Evolutionary conservation across 2,888 invertebrate species (phyloP), one percentile per base, ranked within the genome.

Genomic region (Agrochola circellaris): DNA sequence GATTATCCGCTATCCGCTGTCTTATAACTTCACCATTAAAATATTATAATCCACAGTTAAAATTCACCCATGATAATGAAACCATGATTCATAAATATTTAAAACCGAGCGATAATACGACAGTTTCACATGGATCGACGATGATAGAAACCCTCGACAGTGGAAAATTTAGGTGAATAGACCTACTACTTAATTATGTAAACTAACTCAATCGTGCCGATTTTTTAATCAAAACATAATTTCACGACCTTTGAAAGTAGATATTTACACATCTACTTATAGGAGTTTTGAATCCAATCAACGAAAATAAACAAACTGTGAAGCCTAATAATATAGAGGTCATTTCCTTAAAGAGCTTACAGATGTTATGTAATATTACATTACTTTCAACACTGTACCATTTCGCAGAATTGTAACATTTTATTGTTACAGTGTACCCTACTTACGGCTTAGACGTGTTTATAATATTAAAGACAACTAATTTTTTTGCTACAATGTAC

Each of bases 51-150:
- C n/a, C 54, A 26, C 65, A 65, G 51, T 79, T 76, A 65, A 77
- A 70, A 83, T 80, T 83, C 77, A 79, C 62, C 61, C 65, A 73
- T 60, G 45, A 65, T 77, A 68, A 73, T 60, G 45, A 65, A 76
- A 68, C 60, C 51, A 34, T 8, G 6, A 67, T 64, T 26, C 56
- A 87, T 87, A 84, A 87, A 88, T 88, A 87, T 88, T 78, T 45
- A 82, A 79, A 88, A 65, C 38, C 30, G 68, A 79, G 26, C 66
- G 58, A 81, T 75, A 72, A 75, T 60, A 26, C 66, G 75, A 81
- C 81, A 76, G 85, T 81, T 77, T 87, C 85, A 78, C 75, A 80
- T 69, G 67, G n/a, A 73, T 72, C 65, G 45, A 23, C 68, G 70
- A 67, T 66, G 61, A 70, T 73, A 80, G 42, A 84, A 84, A 74